Evolutionary conservation across 23 tunicate species (phyloP).

Genomic region (Diplosoma virens): DNA sequence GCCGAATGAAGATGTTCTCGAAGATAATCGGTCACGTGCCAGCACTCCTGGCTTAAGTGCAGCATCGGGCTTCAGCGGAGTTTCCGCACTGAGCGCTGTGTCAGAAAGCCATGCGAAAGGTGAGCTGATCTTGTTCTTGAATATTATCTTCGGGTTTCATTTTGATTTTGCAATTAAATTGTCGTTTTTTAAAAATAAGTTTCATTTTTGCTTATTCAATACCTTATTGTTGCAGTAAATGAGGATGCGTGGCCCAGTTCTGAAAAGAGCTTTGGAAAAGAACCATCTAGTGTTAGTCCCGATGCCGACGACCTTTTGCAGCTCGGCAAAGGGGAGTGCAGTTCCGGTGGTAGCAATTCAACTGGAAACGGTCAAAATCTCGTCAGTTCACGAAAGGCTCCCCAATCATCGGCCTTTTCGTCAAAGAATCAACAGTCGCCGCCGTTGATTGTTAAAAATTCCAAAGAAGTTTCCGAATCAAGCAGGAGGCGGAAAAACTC

Average conservation of each 20-base stretch:
- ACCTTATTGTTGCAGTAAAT: conserved; percentile 22
- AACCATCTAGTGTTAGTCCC: conserved; percentile 68
- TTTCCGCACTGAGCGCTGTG: conserved; percentile 68
- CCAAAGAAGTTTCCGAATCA: background rate
- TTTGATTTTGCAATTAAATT: background rate
- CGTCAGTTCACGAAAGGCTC: background rate
- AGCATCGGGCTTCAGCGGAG: conserved; percentile 82
- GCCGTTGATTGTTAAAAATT: background rate
- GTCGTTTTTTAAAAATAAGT: background rate
- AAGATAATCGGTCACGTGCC: conserved; percentile 91
- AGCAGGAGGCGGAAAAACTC: background rate
- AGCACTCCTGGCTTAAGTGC: conserved; percentile 96
- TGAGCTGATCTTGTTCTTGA: background rate
- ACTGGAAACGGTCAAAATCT: background rate
- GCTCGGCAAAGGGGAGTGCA: conserved; percentile 14
- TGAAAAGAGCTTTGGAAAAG: conserved; percentile 56
- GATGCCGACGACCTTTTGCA: conserved; percentile 75
- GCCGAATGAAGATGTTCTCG: conserved; percentile 61
- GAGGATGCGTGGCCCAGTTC: conserved; percentile 58
- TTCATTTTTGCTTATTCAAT: background rate
- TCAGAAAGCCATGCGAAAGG: conserved; percentile 79
- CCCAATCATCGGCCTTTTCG: background rate
- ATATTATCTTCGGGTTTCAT: background rate
- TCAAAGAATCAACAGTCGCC: conserved; percentile 6
- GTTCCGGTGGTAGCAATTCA: conserved; percentile 33